Conservation (phyloP, 2,888 invertebrate species). For the Eristalinus sepulchralis region DNA sequence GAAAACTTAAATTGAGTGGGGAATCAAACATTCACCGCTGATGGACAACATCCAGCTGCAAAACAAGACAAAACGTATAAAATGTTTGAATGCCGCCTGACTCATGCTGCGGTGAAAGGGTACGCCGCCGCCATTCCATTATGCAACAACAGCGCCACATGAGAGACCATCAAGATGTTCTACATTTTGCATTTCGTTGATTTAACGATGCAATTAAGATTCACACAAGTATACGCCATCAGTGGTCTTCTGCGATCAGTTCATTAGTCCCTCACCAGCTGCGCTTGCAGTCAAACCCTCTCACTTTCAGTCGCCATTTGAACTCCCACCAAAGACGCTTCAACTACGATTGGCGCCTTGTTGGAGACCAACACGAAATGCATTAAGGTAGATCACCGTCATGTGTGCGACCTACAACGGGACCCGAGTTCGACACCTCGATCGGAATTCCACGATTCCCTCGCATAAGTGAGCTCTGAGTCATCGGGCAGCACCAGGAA, state of each 20-base stretch:
- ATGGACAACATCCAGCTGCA: not conserved
- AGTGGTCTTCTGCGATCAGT: not conserved
- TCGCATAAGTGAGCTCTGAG: slow-evolving; percentile 42
- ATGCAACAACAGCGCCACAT: not conserved
- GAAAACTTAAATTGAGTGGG: no score
- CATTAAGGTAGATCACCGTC: slow-evolving; percentile 52
- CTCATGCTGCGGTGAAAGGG: not conserved
- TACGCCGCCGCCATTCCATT: not conserved
- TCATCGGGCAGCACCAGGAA: slow-evolving; percentile 39
- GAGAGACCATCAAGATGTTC: not conserved
- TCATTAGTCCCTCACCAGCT: not conserved
- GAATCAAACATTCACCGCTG: no score
- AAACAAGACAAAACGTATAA: not conserved
- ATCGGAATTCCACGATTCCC: slow-evolving; percentile 20
- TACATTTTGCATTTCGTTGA: not conserved
- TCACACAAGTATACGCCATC: not conserved
- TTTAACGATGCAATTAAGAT: not conserved
- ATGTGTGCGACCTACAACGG: slow-evolving; percentile 34
- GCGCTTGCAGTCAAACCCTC: not conserved
- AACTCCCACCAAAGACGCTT: not conserved
- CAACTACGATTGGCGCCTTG: not conserved
- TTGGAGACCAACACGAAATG: slow-evolving; percentile 30
- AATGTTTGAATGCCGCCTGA: not conserved
- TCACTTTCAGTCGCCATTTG: no score
- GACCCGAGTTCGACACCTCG: slow-evolving; percentile 1